Evolutionary conservation across 2,113 vertebrate species (phyloP), one percentile per base, ranked within the genome.

Genomic region (Oreochromis tanganicae): DNA sequence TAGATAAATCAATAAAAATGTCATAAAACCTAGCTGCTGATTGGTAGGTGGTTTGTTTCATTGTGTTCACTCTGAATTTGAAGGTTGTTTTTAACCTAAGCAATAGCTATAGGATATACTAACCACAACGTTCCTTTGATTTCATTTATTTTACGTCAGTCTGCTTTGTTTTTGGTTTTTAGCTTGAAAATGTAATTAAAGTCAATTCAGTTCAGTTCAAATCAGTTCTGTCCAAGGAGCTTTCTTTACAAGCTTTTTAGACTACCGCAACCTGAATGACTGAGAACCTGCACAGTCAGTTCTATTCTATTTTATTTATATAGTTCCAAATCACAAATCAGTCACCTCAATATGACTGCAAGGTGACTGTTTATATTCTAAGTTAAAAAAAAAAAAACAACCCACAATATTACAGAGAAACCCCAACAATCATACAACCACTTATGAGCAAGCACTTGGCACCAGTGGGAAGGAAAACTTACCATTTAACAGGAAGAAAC

Each of bases 341-440:
- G 34, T 38, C 61, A 66, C 61, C 61, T 66, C 34, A 38, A 38
- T 38, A 66, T 38, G 34, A 66, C 19, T 66, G 34, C 10, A 38
- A n/a, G 10, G 10, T n/a, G 38, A 21, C 61, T 5, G 10, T 66
- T 66, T 66, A 66, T 66, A 7, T 66, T 66, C 32, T 19, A 66
- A 66, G 61, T 11, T 63, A 0, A 0, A 34, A 63, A 6, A 63
- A 19, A 6, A 21, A 54, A 54, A 0, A 0, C 1, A 32, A 32
- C 0, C 17, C 61, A 21, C 61, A 66, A 66, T 38, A 38, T 38
- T 38, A 38, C 61, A 66, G 61, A 66, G 34, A 38, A 66, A 66
- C 4, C 19, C 61, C 61, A 66, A 38, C 19, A 68, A 68, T 66
- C 34, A 66, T 7, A 6, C 61, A 68, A 7, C 17, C 32, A 7